These are phyloP conservation scores for Lasioglossum pauxillum DNA, from an alignment of 2,888 invertebrate species.

Conservation along the genomic window DNA sequence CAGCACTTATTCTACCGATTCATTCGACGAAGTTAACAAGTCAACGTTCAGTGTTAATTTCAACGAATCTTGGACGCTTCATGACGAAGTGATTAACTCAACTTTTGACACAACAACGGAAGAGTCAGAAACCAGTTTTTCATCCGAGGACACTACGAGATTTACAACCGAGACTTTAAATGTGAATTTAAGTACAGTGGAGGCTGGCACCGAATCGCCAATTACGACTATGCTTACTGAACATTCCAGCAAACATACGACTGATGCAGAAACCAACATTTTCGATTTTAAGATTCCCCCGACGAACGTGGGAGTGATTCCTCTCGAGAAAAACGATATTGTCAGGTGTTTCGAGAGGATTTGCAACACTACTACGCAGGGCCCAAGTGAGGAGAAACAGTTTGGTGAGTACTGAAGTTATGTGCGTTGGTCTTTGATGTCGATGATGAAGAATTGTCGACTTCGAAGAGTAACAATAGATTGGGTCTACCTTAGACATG, in stretches of 20 bases:
- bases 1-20: not conserved
- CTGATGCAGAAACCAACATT: not conserved
- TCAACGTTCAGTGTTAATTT: not conserved
- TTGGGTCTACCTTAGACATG: no score
- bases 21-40: not conserved
- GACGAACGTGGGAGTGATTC: conserved; percentile 16
- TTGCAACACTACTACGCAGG: conserved; percentile 64
- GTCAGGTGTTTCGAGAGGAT: conserved; percentile 73
- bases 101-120: not conserved
- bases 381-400: conserved; percentile 52
- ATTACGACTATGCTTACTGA: not conserved
- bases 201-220: not conserved
- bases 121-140: not conserved
- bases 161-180: not conserved
- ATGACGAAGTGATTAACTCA: not conserved
- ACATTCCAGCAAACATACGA: not conserved
- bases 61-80: not conserved
- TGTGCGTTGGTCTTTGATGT: not conserved
- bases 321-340: conserved; percentile 4
- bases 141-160: not conserved
- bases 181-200: not conserved
- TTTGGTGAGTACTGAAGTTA: conserved; percentile 21
- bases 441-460: not conserved
- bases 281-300: not conserved
- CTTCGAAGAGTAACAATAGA: not conserved